Evolutionary conservation across 2,797 vertebrate species (phyloP), one percentile per base, ranked within the genome.

Genomic region (Peromyscus attwateri): DNA sequence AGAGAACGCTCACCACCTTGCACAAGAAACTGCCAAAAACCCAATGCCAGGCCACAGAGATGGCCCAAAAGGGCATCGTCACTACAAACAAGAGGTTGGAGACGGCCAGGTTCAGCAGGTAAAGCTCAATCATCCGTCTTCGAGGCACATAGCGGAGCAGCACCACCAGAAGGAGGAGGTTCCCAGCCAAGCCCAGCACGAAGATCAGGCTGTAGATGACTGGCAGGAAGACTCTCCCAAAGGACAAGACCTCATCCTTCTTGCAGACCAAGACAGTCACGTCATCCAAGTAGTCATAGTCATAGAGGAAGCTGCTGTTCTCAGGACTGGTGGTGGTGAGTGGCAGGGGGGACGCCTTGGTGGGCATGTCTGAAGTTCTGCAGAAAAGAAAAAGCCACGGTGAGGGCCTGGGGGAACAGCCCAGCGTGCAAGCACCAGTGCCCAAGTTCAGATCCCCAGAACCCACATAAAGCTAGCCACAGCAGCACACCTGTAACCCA

Each of bases 51-150:
- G 89, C 90, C 37, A 98, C 71, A 3, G 98, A 95, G 25, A 98
- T 96, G 79, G 98, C 98, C 99, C 98, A 99, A 34, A 99, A 98
- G 62, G 98, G 98, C 87, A 99, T 98, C 0, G 98, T 99, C 25
- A 97, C 62, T 4, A 98, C 98, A 85, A 99, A 98, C 55, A 98
- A 91, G 52, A 99, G 97, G 92, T 99, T 99, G 46, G 99, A 99
- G 93, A 98, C 43, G 52, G 98, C 98, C 96, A 99, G 93, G 81
- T 99, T 98, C 91, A 99, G 94, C 90, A 99, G 96, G 52, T 98
- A 98, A 62, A 98, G 46, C 89, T 98, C 98, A 0, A 95, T 95
- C 94, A 98, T 96, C 40, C 85, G 97, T 92, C 97, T 97, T 4
- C 90, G 96, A 55, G 98, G 98, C 87, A 96, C 94, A 0, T 95